Conservation (phyloP, 2,113 vertebrate species). For the Pleuronectes platessa region DNA sequence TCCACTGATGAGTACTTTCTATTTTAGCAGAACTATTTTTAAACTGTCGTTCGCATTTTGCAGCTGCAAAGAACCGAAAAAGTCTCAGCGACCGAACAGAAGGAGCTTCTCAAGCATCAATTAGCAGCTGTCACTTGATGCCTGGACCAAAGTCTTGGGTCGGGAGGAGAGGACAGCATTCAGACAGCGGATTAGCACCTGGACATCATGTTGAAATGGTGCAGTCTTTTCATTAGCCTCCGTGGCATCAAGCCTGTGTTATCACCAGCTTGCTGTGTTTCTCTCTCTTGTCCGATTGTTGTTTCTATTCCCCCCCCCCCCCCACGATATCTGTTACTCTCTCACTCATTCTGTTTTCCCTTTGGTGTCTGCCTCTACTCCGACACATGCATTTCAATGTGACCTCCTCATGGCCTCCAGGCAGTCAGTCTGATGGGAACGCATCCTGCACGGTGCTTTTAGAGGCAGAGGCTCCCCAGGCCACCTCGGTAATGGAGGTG, state of each 20-base stretch:
- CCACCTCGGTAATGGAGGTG: conserved; percentile 67
- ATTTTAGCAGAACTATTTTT: too few species aligned
- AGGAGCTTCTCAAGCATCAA: conserved; percentile 13
- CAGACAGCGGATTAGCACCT: conserved; percentile 43
- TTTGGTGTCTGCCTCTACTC: conserved; percentile 29
- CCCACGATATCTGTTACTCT: neutral
- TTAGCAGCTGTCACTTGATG: conserved; percentile 28
- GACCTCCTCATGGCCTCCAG: conserved; percentile 60
- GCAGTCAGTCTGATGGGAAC: conserved; percentile 53
- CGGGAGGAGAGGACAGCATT: conserved; percentile 22
- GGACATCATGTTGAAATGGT: conserved; percentile 30
- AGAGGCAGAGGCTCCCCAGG: conserved; percentile 57
- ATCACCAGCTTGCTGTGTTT: neutral
- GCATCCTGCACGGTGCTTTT: conserved; percentile 65
- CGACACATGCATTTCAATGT: conserved; percentile 62
- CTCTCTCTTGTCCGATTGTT: neutral
- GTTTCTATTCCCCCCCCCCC: neutral
- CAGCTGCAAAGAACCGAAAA: neutral
- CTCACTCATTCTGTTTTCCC: neutral
- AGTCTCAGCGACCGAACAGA: conserved; percentile 1
- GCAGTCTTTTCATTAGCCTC: conserved; percentile 34
- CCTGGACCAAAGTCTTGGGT: conserved; percentile 10
- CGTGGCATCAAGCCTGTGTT: conserved; percentile 22
- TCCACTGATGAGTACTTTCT: too few species aligned
- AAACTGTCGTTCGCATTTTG: neutral